Percentiles rank a stretch among this genome's conserved stretches.
These are phyloP conservation scores for Drosophila robusta DNA, from an alignment of 2,888 invertebrate genomes.

Conservation along the genomic window DNA sequence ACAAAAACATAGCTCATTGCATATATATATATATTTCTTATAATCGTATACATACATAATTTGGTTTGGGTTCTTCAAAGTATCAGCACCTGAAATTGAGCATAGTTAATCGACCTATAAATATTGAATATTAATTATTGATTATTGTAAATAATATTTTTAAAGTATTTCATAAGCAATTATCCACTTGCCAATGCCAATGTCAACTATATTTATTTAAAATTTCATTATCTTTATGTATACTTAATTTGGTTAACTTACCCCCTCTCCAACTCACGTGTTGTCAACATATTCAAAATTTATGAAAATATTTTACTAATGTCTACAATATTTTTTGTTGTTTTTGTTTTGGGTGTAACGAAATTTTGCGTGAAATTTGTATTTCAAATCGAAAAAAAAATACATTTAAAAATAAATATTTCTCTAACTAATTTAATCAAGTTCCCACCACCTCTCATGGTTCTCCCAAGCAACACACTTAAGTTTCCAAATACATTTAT, in stretches of 20 bases:
- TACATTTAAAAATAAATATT: not conserved
- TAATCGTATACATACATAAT: slow-evolving; percentile 56
- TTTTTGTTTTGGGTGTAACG: slow-evolving; percentile 82
- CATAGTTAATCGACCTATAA: slow-evolving; percentile 19
- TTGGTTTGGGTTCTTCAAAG: slow-evolving; percentile 75
- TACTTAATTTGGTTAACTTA: slow-evolving; percentile 7
- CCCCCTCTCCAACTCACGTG: slow-evolving; percentile 17
- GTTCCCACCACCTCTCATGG: slow-evolving; percentile 33
- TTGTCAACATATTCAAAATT: slow-evolving; percentile 31
- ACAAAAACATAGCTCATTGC: slow-evolving; percentile 41
- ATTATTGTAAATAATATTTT: slow-evolving; percentile 54
- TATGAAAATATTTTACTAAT: slow-evolving; percentile 21
- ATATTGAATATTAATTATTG: slow-evolving; percentile 21
- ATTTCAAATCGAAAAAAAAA: slow-evolving; percentile 14
- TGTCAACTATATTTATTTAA: slow-evolving; percentile 16
- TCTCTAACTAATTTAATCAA: slow-evolving; percentile 19
- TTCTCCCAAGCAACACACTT: slow-evolving; percentile 35
- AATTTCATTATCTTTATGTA: slow-evolving; percentile 19
- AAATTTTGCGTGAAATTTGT: slow-evolving; percentile 72
- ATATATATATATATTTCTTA: slow-evolving; percentile 35
- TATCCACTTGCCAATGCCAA: slow-evolving; percentile 28
- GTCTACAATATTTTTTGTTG: slow-evolving; percentile 3
- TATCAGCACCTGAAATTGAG: slow-evolving; percentile 46
- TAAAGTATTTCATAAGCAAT: slow-evolving; percentile 37
- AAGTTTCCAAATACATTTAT: slow-evolving; percentile 32